These are phyloP conservation scores for Sternarchorhynchus goeldii DNA, from an alignment of 2,797 vertebrate genomes.

Conservation along the genomic window DNA sequence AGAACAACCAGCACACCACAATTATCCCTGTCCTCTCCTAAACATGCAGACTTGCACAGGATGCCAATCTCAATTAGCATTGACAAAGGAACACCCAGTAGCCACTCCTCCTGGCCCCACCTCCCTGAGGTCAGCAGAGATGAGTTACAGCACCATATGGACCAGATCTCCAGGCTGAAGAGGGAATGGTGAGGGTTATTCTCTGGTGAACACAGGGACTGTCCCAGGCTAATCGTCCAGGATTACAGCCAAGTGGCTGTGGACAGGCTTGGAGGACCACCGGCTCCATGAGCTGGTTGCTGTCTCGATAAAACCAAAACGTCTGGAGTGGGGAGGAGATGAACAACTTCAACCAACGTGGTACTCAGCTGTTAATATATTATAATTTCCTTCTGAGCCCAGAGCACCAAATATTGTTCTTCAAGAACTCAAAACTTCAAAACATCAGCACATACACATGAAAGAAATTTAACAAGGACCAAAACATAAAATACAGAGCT, in stretches of 20 bases:
- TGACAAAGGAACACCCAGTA: slow-evolving; percentile 51
- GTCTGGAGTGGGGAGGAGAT: background rate
- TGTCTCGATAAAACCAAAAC: background rate
- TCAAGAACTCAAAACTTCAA: no score
- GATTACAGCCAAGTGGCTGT: slow-evolving; percentile 39
- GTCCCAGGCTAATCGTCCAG: slow-evolving; percentile 51
- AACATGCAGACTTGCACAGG: slow-evolving; percentile 31
- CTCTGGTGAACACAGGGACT: slow-evolving; percentile 52
- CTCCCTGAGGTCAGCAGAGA: slow-evolving; percentile 49
- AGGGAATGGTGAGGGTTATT: slow-evolving; percentile 54
- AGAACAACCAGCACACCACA: slow-evolving; percentile 29
- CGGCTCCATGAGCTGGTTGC: background rate
- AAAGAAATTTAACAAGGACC: no score
- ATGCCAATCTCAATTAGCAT: slow-evolving; percentile 51
- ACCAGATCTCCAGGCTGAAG: slow-evolving; percentile 46
- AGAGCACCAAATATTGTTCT: no score
- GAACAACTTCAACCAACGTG: background rate
- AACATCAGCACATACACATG: no score
- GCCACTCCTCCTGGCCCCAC: slow-evolving; percentile 36
- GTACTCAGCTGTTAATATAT: no score
- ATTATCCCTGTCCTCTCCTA: slow-evolving; percentile 30
- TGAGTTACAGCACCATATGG: slow-evolving; percentile 61
- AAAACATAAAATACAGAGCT: background rate
- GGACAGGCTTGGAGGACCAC: background rate
- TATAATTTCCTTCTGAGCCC: no score